Conservation (phyloP, 2,113 vertebrate species). For the Hydropotes inermis region DNA sequence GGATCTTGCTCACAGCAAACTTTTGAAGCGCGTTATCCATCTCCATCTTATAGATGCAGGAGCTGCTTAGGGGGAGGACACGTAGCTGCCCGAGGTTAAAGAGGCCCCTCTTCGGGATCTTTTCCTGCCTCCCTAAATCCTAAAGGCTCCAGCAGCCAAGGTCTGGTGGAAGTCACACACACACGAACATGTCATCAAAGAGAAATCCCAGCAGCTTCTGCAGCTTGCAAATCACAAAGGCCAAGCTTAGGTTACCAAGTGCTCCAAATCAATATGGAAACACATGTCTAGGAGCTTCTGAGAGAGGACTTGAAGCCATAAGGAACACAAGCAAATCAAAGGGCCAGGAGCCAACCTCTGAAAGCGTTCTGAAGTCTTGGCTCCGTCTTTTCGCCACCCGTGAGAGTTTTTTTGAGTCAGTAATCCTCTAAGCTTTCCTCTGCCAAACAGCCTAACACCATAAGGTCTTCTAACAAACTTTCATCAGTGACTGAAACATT, state of each 20-base stretch:
- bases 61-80: background rate
- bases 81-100: background rate
- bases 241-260: slow-evolving; percentile 66
- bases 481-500: background rate
- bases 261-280: slow-evolving; percentile 70
- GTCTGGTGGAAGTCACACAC: background rate
- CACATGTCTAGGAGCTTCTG: slow-evolving; percentile 55
- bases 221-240: slow-evolving; percentile 66
- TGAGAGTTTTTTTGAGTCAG: background rate
- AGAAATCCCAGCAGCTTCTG: slow-evolving; percentile 67
- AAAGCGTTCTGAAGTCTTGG: background rate
- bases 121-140: background rate
- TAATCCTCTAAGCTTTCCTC: background rate
- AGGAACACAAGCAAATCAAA: slow-evolving; percentile 34
- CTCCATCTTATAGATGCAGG: background rate
- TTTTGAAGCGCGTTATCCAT: background rate
- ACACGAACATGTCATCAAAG: background rate
- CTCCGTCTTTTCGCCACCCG: background rate
- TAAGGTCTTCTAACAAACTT: background rate
- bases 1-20: background rate
- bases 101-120: background rate
- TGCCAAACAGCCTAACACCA: background rate
- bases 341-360: slow-evolving; percentile 22
- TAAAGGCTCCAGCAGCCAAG: background rate
- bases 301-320: slow-evolving; percentile 60